These are phyloP conservation scores for Denticeps clupeoides DNA, from an alignment of 2,797 vertebrate genomes.

Conservation along the genomic window DNA sequence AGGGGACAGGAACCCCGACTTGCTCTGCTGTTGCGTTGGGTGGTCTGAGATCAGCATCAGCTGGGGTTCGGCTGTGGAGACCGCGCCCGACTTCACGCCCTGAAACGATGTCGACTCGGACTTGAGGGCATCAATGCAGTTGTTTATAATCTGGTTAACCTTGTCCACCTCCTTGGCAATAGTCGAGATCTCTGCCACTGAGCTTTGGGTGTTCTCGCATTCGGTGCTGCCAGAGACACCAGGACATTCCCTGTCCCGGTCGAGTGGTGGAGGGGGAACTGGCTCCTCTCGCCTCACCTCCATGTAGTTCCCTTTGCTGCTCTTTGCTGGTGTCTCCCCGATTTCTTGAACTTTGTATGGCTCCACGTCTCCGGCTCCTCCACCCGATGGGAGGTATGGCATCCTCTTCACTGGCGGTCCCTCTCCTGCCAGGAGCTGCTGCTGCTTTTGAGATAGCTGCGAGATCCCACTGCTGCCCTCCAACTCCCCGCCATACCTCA, in stretches of 20 bases:
- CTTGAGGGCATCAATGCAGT: conserved; percentile 97
- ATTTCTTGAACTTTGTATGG: conserved; percentile 84
- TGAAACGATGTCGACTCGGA: conserved; percentile 91
- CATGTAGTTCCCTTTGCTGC: conserved; percentile 85
- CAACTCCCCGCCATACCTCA: conserved; percentile 77
- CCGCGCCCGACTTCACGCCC: conserved; percentile 67
- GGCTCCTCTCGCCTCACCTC: conserved; percentile 80
- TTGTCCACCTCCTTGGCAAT: conserved; percentile 97
- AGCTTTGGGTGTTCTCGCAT: conserved; percentile 62
- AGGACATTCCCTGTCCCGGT: conserved; percentile 35
- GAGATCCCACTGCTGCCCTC: conserved; percentile 65
- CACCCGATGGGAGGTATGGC: conserved; percentile 79
- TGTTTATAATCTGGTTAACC: conserved; percentile 98
- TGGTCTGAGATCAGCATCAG: conserved; percentile 85
- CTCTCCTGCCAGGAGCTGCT: conserved; percentile 60
- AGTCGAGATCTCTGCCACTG: conserved; percentile 90
- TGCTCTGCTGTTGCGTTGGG: conserved; percentile 49
- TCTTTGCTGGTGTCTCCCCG: conserved; percentile 73
- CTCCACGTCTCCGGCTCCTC: conserved; percentile 71
- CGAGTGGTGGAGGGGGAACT: background rate
- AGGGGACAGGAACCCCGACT: conserved; percentile 72
- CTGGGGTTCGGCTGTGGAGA: conserved; percentile 77
- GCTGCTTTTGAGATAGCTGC: conserved; percentile 74
- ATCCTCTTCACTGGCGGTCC: conserved; percentile 76
- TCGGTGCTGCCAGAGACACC: conserved; percentile 12